Evolutionary conservation across 1,140 invertebrate species (phyloP).

Genomic region (Magallana angulata): DNA sequence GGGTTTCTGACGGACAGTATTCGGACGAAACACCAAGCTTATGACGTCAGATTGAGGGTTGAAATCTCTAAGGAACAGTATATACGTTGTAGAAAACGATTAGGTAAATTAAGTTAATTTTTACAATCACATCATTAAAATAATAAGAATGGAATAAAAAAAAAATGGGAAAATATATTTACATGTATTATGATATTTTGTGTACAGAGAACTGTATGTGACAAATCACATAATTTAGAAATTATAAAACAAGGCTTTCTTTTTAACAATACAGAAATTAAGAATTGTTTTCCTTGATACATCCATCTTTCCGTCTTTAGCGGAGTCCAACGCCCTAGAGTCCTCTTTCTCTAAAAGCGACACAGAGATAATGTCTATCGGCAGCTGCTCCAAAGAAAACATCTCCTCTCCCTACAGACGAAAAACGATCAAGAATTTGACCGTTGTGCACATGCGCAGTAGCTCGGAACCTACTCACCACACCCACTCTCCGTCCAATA

Average conservation of each 20-base stretch:
- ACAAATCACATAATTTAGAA: too few species aligned
- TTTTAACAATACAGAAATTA: too few species aligned
- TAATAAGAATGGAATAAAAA: too few species aligned
- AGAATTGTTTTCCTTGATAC: too few species aligned
- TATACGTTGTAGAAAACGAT: not conserved
- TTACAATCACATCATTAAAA: too few species aligned
- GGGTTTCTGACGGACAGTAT: constrained; percentile 50
- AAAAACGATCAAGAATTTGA: constrained; percentile 8
- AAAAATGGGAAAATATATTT: too few species aligned
- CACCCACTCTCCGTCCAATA: constrained; percentile 37
- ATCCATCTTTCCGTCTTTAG: not conserved
- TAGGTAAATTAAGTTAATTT: not conserved
- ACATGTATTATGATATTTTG: too few species aligned
- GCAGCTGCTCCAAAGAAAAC: constrained; percentile 50
- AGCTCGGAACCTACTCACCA: constrained; percentile 49
- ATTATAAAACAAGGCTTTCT: too few species aligned
- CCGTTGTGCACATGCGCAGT: constrained; percentile 53
- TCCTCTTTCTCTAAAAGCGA: constrained; percentile 56
- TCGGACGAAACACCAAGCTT: constrained; percentile 25
- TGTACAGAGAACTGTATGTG: too few species aligned
- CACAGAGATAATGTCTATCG: constrained; percentile 53
- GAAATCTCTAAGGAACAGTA: constrained; percentile 44
- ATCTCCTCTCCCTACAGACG: not conserved
- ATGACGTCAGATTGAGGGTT: constrained; percentile 34
- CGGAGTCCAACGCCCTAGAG: constrained; percentile 20